Base-by-base conservation (phyloP, 2,797 vertebrate genomes). In the Pseudomugil gertrudae region DNA sequence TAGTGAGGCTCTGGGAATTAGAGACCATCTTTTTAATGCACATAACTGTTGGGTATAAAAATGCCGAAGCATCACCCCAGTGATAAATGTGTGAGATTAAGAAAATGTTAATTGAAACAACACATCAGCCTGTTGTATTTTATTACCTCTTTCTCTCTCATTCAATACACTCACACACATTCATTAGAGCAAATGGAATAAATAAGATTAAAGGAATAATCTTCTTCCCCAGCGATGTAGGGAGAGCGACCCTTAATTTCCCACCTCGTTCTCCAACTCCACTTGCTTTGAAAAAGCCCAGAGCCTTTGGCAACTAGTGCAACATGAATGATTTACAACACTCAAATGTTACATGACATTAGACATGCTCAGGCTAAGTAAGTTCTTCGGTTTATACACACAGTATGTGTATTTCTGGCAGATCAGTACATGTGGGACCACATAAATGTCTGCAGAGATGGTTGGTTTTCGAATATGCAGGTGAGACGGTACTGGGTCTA, bases 171-270 rank as follows among this genome's bases (percentile, higher is more conserved):
- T 45, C 73, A 66, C 67, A 82, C 68, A 74, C 15, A 80, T 84
- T 87, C 85, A 89, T 91, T 86, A 88, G 80, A 78, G 83, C 83
- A 86, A 92, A 88, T 91, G 79, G 89, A 90, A 91, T 92, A 91
- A 89, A 74, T 71, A 81, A 86, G 83, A 88, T 89, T 91, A 82
- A 74, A 82, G 66, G 74, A 79, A 84, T 91, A 90, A 91, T 91
- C 86, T 85, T 61, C 82, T 81, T 89, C 84, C 84, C 75, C 26
- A 57, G 83, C 45, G 74, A 78, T 83, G 78, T 76, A 79, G 67
- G 66, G 63, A 72, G 80, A 83, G 66, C 78, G 52, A 82, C 74
- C 19, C 63, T 77, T 89, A 82, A 88, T 88, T 90, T 89, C 73
- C 80, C 55, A 63, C 81, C 85, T 88, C 80, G 35, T 78, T 86